Evolutionary conservation across 2,113 vertebrate species (phyloP).

Genomic region (Ochotona curzoniae): DNA sequence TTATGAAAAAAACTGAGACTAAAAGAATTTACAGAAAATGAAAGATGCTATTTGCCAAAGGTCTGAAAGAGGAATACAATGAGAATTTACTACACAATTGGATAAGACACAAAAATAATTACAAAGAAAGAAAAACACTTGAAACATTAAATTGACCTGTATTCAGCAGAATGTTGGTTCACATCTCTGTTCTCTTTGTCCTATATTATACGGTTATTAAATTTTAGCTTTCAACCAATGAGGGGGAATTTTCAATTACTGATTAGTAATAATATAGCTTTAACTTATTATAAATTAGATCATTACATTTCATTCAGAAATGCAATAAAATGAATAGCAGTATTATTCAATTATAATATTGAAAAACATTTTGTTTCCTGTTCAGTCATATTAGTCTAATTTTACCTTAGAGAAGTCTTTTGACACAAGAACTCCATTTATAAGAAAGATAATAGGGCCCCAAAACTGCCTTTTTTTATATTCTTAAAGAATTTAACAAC

Average conservation of each 20-base stretch:
- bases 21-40: slow-evolving; percentile 78
- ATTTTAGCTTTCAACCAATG: slow-evolving; percentile 79
- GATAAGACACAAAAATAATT: slow-evolving; percentile 80
- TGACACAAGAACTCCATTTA: slow-evolving; percentile 68
- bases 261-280: slow-evolving; percentile 80
- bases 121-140: slow-evolving; percentile 78
- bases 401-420: slow-evolving; percentile 66
- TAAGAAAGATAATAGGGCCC: slow-evolving; percentile 50
- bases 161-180: slow-evolving; percentile 80
- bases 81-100: slow-evolving; percentile 66
- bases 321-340: slow-evolving; percentile 76
- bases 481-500: slow-evolving; percentile 37
- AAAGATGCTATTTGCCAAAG: slow-evolving; percentile 78
- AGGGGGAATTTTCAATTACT: slow-evolving; percentile 76
- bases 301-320: slow-evolving; percentile 82
- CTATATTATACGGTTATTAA: slow-evolving; percentile 81
- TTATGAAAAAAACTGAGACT: slow-evolving; percentile 72
- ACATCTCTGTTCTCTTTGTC: slow-evolving; percentile 83
- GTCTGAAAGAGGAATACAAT: slow-evolving; percentile 71
- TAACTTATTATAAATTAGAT: slow-evolving; percentile 81
- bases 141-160: slow-evolving; percentile 80
- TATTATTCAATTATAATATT: slow-evolving; percentile 68
- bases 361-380: slow-evolving; percentile 80
- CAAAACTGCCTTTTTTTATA: slow-evolving; percentile 60
- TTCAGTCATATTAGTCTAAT: slow-evolving; percentile 70